phyloP scores from a whole-genome alignment of 2,797 vertebrate genomes.

The Naso thynnoides region DNA sequence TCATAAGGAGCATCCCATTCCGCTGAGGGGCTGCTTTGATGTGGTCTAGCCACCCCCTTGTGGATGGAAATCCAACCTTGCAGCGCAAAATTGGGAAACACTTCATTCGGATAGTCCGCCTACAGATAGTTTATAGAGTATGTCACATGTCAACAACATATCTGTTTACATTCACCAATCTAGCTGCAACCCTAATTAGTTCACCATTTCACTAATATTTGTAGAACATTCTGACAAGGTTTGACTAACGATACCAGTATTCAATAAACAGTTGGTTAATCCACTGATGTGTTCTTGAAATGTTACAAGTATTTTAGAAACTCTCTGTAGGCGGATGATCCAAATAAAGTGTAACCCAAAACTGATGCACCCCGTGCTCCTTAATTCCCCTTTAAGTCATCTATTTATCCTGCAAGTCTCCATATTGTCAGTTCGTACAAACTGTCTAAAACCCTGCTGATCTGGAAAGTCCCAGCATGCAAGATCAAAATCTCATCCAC shows the following conservation, averaged over 20 bases:
- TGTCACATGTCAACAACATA: too few species aligned
- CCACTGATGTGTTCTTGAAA: too few species aligned
- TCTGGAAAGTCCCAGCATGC: constrained; percentile 42
- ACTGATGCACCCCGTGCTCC: constrained; percentile 32
- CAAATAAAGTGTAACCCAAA: constrained; percentile 20
- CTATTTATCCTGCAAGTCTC: not conserved
- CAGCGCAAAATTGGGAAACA: constrained; percentile 28
- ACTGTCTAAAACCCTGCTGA: not conserved
- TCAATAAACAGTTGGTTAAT: too few species aligned
- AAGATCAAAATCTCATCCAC: constrained; percentile 47
- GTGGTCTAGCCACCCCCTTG: constrained; percentile 66
- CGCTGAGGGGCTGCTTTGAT: constrained; percentile 42
- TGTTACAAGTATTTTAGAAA: too few species aligned
- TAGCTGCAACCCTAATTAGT: too few species aligned
- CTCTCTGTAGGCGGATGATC: too few species aligned
- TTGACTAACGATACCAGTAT: too few species aligned
- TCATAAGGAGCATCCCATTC: constrained; percentile 30
- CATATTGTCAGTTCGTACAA: constrained; percentile 24
- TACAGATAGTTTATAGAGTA: too few species aligned
- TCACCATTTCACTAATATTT: too few species aligned
- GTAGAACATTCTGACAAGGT: too few species aligned
- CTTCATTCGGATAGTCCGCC: too few species aligned
- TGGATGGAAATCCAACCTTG: constrained; percentile 56
- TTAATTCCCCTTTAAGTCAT: constrained; percentile 11
- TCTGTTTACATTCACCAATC: too few species aligned